phyloP scores from a whole-genome alignment of 2,797 vertebrate species.

The Graptemys geographica region DNA sequence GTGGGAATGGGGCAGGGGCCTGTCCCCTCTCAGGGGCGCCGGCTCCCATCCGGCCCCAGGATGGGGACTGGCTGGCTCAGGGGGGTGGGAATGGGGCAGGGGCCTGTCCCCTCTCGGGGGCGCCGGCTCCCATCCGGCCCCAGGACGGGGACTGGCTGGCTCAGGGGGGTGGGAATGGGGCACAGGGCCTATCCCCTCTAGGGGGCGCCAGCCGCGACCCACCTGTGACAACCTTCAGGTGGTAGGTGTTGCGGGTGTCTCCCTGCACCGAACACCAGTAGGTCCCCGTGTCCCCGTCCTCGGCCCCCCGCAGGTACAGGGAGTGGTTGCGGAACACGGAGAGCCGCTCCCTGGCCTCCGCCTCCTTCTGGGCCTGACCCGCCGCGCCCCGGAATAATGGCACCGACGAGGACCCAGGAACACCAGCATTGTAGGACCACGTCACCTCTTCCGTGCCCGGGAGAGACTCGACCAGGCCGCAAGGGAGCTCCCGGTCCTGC shows the following conservation, averaged over 20 bases:
- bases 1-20: neutral
- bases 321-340: constrained; percentile 61
- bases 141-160: too few species aligned
- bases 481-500: constrained; percentile 5
- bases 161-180: neutral
- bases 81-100: neutral
- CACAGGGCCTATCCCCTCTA: too few species aligned
- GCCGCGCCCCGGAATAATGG: neutral
- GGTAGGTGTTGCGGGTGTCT: constrained; percentile 22
- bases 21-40: too few species aligned
- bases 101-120: too few species aligned
- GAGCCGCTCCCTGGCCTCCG: neutral
- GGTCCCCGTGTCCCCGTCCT: constrained; percentile 28
- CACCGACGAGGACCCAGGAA: neutral
- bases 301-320: constrained; percentile 37
- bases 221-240: constrained; percentile 64
- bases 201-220: neutral
- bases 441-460: constrained; percentile 9
- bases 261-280: constrained; percentile 61
- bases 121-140: too few species aligned
- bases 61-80: neutral
- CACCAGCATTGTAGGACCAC: constrained; percentile 9
- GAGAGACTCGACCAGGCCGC: neutral
- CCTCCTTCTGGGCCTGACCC: neutral
- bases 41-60: too few species aligned